A percentile compares a stretch with the other conserved stretches of the same genome.
Conservation (phyloP, 2,888 invertebrate species). For the Molanna angustata region DNA sequence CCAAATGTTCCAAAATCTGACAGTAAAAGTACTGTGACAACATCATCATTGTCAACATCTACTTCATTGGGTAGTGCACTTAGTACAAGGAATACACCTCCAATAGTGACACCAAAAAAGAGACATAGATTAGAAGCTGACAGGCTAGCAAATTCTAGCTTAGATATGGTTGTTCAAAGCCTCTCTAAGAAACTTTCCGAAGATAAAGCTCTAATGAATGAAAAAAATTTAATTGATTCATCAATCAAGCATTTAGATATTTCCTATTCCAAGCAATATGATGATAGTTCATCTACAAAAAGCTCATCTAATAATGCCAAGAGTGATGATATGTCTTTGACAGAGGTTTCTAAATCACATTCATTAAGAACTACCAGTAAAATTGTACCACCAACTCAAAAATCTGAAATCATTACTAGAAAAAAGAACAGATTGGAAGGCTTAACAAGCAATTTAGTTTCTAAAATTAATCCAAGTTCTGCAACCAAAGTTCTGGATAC, state of each 20-base stretch:
- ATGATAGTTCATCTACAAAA: constrained; percentile 33
- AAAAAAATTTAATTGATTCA: constrained; percentile 34
- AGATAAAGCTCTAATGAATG: constrained; percentile 40
- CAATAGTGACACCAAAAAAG: constrained; percentile 70
- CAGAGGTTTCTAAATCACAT: constrained; percentile 11
- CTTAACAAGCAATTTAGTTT: constrained; percentile 57
- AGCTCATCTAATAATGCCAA: constrained; percentile 33
- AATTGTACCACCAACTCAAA: constrained; percentile 50
- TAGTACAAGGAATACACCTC: constrained; percentile 45
- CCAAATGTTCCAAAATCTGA: constrained; percentile 34
- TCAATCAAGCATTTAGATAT: constrained; percentile 37
- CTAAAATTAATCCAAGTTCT: constrained; percentile 58
- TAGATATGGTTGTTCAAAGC: constrained; percentile 52
- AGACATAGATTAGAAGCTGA: constrained; percentile 66
- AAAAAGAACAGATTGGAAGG: constrained; percentile 64
- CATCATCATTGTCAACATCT: constrained; percentile 7
- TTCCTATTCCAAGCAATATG: constrained; percentile 28
- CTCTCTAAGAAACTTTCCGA: constrained; percentile 51
- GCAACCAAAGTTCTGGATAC: constrained; percentile 55
- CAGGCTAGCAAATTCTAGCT: constrained; percentile 44
- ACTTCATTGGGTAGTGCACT: constrained; percentile 44
- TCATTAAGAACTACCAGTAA: constrained; percentile 18
- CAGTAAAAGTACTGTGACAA: constrained; percentile 5
- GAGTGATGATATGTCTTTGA: constrained; percentile 35
- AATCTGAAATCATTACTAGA: constrained; percentile 58